Evolutionary conservation across 1,140 invertebrate genomes (phyloP).

Genomic region (Pomacea maculata): DNA sequence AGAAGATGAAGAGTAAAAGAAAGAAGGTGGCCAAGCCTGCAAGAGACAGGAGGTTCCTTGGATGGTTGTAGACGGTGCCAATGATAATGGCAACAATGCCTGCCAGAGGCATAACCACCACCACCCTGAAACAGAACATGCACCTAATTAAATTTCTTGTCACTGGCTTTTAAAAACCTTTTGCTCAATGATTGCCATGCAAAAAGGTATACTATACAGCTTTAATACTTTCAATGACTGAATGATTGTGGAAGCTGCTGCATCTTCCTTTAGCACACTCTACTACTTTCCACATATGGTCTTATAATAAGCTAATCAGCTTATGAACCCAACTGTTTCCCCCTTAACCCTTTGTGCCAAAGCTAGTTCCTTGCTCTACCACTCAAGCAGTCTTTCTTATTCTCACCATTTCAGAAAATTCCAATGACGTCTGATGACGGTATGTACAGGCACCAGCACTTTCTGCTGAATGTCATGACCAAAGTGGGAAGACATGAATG

Average conservation of each 20-base stretch:
- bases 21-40: slow-evolving; percentile 52
- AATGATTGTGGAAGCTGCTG: no score
- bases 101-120: slow-evolving; percentile 25
- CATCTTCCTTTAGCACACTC: no score
- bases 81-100: slow-evolving; percentile 49
- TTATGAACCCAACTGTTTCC: no score
- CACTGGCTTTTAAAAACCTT: no score
- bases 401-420: slow-evolving; percentile 29
- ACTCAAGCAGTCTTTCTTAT: not conserved
- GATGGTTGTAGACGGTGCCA: slow-evolving; percentile 43
- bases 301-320: no score
- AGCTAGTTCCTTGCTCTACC: no score
- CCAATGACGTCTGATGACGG: slow-evolving; percentile 11
- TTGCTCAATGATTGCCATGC: no score
- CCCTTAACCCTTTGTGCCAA: no score
- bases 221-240: no score
- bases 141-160: no score
- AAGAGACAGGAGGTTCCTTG: slow-evolving; percentile 52
- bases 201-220: no score
- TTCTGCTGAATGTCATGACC: slow-evolving; percentile 4
- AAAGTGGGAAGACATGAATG: slow-evolving; percentile 20
- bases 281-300: no score
- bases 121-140: slow-evolving; percentile 26
- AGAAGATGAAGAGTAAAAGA: slow-evolving; percentile 53
- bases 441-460: slow-evolving; percentile 1